phyloP scores from a whole-genome alignment of 2,113 vertebrate species.

The Ramphastos sulfuratus region DNA sequence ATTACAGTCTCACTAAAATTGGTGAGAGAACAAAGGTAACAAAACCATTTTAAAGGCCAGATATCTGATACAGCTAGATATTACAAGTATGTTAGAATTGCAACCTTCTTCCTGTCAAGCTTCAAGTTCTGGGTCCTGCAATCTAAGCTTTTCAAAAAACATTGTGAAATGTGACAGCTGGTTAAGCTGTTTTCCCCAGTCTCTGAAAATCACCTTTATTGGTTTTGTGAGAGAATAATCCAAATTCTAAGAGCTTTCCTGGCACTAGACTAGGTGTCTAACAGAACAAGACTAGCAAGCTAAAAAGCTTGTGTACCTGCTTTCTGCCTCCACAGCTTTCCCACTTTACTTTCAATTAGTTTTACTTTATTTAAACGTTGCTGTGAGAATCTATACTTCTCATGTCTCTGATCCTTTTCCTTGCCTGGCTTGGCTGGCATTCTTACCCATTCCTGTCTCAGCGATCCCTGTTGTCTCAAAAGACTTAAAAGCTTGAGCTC shows the following conservation, averaged over 20 bases:
- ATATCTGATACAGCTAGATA: neutral
- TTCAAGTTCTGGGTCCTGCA: neutral
- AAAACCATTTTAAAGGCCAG: neutral
- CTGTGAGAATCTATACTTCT: neutral
- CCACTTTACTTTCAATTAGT: neutral
- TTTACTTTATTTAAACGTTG: neutral
- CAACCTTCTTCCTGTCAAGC: neutral
- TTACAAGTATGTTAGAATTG: neutral
- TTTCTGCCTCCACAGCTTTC: too few relatives aligned
- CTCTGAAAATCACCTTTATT: neutral
- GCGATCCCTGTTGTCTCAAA: neutral
- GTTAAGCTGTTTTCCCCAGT: neutral
- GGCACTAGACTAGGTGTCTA: neutral
- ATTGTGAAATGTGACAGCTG: neutral
- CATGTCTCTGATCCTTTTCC: neutral
- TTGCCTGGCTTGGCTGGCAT: neutral
- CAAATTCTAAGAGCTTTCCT: neutral
- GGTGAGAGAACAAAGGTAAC: neutral
- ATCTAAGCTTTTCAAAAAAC: neutral
- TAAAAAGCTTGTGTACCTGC: neutral
- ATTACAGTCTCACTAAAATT: neutral
- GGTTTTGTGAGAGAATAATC: neutral
- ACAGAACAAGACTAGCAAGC: neutral
- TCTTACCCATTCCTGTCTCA: neutral
- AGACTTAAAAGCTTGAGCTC: neutral